phyloP scores from a whole-genome alignment of 2,888 invertebrate species.

The Nebria brevicollis region DNA sequence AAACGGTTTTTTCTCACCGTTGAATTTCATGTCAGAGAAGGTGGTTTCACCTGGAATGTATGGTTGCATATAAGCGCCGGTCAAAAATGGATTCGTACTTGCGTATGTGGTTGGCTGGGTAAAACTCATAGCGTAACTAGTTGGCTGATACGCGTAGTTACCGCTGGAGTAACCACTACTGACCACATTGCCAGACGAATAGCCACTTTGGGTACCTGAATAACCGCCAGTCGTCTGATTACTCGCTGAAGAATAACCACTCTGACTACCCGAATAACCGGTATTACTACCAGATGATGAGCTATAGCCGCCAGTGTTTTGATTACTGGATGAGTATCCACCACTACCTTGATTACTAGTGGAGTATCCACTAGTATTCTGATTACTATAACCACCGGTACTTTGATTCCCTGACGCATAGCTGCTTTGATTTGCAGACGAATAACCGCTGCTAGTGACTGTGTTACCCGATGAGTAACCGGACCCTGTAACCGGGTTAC shows the following conservation, averaged over 20 bases:
- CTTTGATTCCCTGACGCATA: neutral
- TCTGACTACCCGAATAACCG: conserved; percentile 2
- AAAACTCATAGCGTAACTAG: conserved; percentile 55
- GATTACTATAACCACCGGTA: neutral
- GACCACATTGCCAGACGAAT: conserved; percentile 5
- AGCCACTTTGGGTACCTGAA: neutral
- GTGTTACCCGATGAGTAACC: conserved; percentile 14
- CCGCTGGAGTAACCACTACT: neutral
- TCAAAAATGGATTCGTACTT: conserved; percentile 72
- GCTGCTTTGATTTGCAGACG: neutral
- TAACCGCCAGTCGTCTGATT: neutral
- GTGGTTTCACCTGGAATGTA: conserved; percentile 55
- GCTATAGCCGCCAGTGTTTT: neutral
- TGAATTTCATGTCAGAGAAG: conserved; percentile 41
- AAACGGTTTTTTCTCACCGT: conserved; percentile 36
- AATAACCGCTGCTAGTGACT: conserved; percentile 4
- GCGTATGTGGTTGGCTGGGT: conserved; percentile 60
- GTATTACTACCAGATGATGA: neutral
- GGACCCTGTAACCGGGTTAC: neutral
- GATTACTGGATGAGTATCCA: neutral
- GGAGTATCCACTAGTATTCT: neutral
- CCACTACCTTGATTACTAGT: neutral
- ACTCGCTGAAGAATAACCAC: neutral
- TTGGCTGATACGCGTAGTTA: conserved; percentile 15
- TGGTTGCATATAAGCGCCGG: conserved; percentile 60